These are phyloP conservation scores for Entomyzon cyanotis DNA, from an alignment of 2,113 vertebrate genomes.

Conservation along the genomic window DNA sequence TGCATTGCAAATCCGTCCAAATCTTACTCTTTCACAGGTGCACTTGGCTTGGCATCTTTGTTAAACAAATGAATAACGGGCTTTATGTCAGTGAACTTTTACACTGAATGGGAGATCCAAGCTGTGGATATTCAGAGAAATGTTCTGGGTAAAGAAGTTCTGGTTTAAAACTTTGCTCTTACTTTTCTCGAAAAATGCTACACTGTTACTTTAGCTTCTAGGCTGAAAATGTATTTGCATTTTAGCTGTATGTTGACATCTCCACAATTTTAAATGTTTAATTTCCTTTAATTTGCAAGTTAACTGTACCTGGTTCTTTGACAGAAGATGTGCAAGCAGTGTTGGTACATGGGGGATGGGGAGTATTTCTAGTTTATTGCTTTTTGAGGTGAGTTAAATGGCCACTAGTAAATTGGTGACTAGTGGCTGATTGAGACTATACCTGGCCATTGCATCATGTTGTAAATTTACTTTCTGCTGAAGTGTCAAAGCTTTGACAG, in stretches of 20 bases:
- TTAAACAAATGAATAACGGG: not conserved
- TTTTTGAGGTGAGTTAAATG: conserved; percentile 15
- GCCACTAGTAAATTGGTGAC: conserved; percentile 12
- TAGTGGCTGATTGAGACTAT: not conserved
- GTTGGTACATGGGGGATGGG: accelerated
- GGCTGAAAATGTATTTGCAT: not conserved
- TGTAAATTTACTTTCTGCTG: conserved; percentile 62
- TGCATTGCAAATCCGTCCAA: not conserved
- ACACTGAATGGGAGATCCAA: not conserved
- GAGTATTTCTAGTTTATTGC: conserved; percentile 9
- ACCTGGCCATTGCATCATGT: conserved; percentile 21
- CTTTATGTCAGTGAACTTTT: not conserved
- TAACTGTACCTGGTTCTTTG: not conserved
- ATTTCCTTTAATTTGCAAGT: not conserved
- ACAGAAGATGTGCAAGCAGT: not conserved
- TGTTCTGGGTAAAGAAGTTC: not conserved
- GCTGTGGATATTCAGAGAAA: not conserved
- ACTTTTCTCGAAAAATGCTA: not conserved
- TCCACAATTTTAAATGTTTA: not conserved
- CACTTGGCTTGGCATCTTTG: not conserved
- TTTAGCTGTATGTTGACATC: not conserved
- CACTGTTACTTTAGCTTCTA: not conserved
- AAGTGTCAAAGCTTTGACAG: conserved; percentile 65
- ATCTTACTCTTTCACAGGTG: not conserved
- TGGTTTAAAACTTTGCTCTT: not conserved